Percentiles rank a stretch among this genome's conserved stretches.
phyloP scores from a whole-genome alignment of 2,113 vertebrate species.

The Colaptes auratus region DNA sequence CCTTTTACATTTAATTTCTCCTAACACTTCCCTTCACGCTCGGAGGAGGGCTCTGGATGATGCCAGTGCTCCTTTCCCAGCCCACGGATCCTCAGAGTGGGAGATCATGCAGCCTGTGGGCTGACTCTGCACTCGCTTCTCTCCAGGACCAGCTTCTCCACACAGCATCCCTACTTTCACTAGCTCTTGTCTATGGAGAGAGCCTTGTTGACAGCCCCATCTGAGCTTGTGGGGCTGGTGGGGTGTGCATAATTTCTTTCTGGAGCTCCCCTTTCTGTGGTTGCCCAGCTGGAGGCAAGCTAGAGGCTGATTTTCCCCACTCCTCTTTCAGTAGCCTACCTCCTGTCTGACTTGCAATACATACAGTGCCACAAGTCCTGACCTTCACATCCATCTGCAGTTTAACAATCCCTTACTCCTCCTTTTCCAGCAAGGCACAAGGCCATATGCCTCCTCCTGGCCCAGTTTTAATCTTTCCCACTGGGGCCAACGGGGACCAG shows the following conservation, averaged over 20 bases:
- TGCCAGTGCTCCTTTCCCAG: slow-evolving; percentile 23
- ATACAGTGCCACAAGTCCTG: background rate
- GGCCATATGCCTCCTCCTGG: background rate
- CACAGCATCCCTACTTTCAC: background rate
- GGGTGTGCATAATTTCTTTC: background rate
- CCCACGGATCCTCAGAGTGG: background rate
- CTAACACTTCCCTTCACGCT: background rate
- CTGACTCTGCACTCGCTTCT: background rate
- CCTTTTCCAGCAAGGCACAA: background rate
- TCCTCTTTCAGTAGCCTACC: background rate
- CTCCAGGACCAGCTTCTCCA: background rate
- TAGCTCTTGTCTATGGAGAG: background rate
- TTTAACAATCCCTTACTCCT: background rate
- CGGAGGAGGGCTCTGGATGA: background rate
- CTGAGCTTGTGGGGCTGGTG: fast-evolving
- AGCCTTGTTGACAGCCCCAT: background rate
- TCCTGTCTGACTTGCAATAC: background rate
- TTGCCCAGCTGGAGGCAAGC: background rate
- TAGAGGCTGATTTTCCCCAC: background rate
- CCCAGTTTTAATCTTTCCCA: background rate
- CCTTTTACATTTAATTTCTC: slow-evolving; percentile 7
- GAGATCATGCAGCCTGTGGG: background rate
- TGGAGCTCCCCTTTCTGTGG: background rate
- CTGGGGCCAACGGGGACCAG: background rate
- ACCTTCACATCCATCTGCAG: background rate